A percentile compares a stretch with the other conserved stretches of the same genome.
phyloP scores from a whole-genome alignment of 1,140 invertebrate species.

The Trissolcus basalis region DNA sequence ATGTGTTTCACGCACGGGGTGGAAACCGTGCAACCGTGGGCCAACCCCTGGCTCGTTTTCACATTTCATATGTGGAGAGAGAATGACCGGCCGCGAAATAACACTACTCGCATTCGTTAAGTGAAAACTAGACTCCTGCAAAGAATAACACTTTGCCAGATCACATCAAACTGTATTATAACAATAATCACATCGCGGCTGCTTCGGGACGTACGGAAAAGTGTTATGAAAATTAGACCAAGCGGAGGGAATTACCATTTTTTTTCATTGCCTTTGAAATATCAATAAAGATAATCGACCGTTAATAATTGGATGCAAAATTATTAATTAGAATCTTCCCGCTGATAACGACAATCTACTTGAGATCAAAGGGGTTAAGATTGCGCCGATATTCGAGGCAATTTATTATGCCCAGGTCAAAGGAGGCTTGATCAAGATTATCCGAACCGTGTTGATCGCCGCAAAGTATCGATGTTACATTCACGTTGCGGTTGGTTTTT shows the following conservation, averaged over 20 bases:
- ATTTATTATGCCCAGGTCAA: constrained; percentile 45
- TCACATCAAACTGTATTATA: too few relatives aligned
- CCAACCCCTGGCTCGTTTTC: constrained; percentile 47
- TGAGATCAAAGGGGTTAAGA: constrained; percentile 46
- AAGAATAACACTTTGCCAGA: too few relatives aligned
- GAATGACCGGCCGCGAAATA: constrained; percentile 42
- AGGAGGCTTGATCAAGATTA: constrained; percentile 37
- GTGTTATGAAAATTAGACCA: too few relatives aligned
- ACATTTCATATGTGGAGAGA: constrained; percentile 49
- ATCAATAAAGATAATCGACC: constrained; percentile 43
- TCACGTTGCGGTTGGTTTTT: background rate
- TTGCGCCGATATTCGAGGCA: constrained; percentile 15
- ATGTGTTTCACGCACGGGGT: constrained; percentile 63
- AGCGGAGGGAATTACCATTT: background rate
- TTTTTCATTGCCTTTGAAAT: constrained; percentile 11
- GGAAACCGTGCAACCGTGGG: constrained; percentile 44
- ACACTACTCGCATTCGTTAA: constrained; percentile 34
- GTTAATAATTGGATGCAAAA: constrained; percentile 49
- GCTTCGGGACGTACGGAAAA: too few relatives aligned
- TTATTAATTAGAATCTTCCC: constrained; percentile 50
- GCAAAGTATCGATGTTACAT: constrained; percentile 10
- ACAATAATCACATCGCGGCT: too few relatives aligned
- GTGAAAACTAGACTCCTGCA: too few relatives aligned
- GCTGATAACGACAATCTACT: constrained; percentile 47
- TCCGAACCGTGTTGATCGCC: constrained; percentile 21